A percentile compares a stretch with the other conserved stretches of the same genome.
These are phyloP conservation scores for Augochlora pura DNA, from an alignment of 1,140 invertebrate species.

Conservation along the genomic window DNA sequence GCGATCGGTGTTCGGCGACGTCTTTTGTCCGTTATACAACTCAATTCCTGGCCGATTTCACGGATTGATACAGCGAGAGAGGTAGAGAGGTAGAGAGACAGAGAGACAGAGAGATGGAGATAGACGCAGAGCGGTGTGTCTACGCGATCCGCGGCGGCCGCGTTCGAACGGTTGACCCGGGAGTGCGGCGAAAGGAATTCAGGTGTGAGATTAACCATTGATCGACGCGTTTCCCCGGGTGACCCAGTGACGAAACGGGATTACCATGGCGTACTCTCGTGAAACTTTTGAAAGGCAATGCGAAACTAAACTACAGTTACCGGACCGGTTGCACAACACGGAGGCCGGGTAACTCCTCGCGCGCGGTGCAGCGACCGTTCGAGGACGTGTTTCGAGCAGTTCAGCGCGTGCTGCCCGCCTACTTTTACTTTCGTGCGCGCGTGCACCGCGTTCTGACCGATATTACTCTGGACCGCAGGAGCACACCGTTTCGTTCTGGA, in stretches of 20 bases:
- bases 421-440: slow-evolving; percentile 72
- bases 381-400: slow-evolving; percentile 76
- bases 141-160: no score
- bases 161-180: not conserved
- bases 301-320: slow-evolving; percentile 69
- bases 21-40: not conserved
- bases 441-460: slow-evolving; percentile 47
- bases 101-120: no score
- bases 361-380: slow-evolving; percentile 78
- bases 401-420: slow-evolving; percentile 67
- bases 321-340: slow-evolving; percentile 74
- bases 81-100: no score
- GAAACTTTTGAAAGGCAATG: slow-evolving; percentile 72
- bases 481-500: not conserved
- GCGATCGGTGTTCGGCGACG: not conserved
- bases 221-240: not conserved
- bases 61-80: not conserved
- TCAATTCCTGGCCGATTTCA: not conserved
- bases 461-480: slow-evolving; percentile 38
- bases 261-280: slow-evolving; percentile 33
- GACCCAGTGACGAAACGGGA: slow-evolving; percentile 15
- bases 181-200: not conserved
- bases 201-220: not conserved
- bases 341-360: slow-evolving; percentile 69
- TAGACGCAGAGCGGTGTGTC: no score